phyloP scores from a whole-genome alignment of 35 echinoderm and acorn worm species.

The Strongylocentrotus purpuratus region DNA sequence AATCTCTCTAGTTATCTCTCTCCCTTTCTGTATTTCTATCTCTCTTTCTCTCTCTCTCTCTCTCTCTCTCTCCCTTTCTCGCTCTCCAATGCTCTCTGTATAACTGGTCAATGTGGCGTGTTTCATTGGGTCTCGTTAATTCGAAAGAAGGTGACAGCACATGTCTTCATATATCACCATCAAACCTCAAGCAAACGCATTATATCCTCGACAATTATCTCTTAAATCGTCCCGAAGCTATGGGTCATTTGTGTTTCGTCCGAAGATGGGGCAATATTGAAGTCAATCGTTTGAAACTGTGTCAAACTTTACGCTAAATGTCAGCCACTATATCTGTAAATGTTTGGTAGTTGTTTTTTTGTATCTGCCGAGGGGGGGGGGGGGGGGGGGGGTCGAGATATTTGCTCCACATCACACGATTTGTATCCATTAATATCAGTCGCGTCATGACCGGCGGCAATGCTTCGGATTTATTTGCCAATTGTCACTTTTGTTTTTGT shows the following conservation, averaged over 20 bases:
- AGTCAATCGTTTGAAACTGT: neutral
- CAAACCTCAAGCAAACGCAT: neutral
- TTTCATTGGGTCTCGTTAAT: neutral
- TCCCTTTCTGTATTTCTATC: neutral
- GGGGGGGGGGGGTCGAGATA: neutral
- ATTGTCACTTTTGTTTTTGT: neutral
- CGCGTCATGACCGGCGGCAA: neutral
- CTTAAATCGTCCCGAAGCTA: neutral
- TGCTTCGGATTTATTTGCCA: neutral
- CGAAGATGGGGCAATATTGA: neutral
- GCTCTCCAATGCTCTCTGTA: neutral
- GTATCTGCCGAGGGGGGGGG: neutral
- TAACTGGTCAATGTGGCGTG: neutral
- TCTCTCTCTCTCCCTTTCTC: neutral
- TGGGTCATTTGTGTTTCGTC: neutral
- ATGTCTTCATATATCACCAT: conserved; percentile 11
- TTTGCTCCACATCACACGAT: neutral
- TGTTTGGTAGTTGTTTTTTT: neutral
- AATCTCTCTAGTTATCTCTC: neutral
- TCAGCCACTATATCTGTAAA: neutral
- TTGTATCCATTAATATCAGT: neutral
- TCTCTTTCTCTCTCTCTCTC: no score
- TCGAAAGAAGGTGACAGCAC: neutral
- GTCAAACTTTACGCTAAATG: neutral
- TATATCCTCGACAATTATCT: neutral